phyloP scores from a whole-genome alignment of 1,140 invertebrate species.

The Drosophila arawakana region DNA sequence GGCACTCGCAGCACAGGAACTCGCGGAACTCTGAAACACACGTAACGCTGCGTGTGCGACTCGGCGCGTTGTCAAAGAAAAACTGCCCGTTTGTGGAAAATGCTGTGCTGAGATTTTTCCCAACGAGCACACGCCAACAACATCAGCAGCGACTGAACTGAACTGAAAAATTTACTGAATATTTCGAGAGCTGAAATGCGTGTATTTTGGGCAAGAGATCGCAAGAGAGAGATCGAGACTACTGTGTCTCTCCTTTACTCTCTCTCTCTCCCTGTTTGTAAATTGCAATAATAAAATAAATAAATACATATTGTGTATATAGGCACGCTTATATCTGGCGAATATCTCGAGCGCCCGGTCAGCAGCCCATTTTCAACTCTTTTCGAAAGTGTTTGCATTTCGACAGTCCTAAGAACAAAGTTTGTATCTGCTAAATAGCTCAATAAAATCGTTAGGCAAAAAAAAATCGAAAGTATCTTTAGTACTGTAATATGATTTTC shows the following conservation, averaged over 20 bases:
- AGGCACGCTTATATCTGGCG: conserved; percentile 51
- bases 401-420: conserved; percentile 26
- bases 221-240: not conserved
- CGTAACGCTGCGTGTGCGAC: conserved; percentile 58
- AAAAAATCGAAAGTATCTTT: not conserved
- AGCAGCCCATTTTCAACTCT: conserved; percentile 18
- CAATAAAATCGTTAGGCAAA: not conserved
- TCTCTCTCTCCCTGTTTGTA: conserved; percentile 47
- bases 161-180: conserved; percentile 31
- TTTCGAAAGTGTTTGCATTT: conserved; percentile 32
- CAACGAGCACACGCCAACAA: conserved; percentile 29
- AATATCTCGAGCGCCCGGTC: conserved; percentile 37
- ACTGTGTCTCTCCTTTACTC: not conserved
- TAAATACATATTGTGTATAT: conserved; percentile 39
- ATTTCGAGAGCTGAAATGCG: conserved; percentile 31
- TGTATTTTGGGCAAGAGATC: conserved; percentile 47
- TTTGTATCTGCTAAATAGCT: conserved; percentile 32
- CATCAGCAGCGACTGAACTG: conserved; percentile 27
- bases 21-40: conserved; percentile 7
- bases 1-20: conserved; percentile 4
- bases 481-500: conserved; percentile 37
- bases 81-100: conserved; percentile 71
- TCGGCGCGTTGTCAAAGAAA: conserved; percentile 82
- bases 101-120: conserved; percentile 66
- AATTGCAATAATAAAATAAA: conserved; percentile 73